Evolutionary conservation across 2,888 invertebrate species (phyloP), one percentile per base, ranked within the genome.

Genomic region (Argyresthia goedartella): DNA sequence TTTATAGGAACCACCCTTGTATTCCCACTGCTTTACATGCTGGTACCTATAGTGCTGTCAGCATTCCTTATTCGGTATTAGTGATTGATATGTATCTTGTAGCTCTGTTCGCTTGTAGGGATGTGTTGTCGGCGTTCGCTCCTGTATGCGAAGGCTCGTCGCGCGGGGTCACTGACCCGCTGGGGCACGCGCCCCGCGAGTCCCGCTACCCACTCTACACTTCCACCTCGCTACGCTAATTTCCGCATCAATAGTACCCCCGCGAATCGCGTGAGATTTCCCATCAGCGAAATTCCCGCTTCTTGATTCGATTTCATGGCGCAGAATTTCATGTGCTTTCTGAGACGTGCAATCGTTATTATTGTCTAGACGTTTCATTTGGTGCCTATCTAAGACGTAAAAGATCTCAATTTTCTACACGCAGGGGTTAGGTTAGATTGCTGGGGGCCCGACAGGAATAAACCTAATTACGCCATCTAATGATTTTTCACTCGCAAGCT

Each of bases 221-320:
- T 81, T 84, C 82, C 84, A 76, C 77, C 68, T 78, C 79, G 69
- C 81, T 78, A 76, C 81, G 78, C 79, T 82, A 76, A 81, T 82
- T 84, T 82, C 78, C 79, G 81, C 75, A 81, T 80, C n/a, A 82
- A 81, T 73, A 80, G 69, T 73, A 72, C 70, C 68, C n/a, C 36
- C 63, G 65, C 62, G 60, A 60, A 57, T 63, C 71, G 8, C 36
- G 36, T 9, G 36, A 7, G n/a, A n/a, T n/a, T n/a, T n/a, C n/a
- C n/a, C n/a, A n/a, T n/a, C n/a, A n/a, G n/a, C n/a, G n/a, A n/a
- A n/a, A n/a, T n/a, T n/a, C n/a, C n/a, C n/a, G n/a, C n/a, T n/a
- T n/a, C n/a, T n/a, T n/a, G n/a, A n/a, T n/a, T n/a, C n/a, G n/a
- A n/a, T n/a, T n/a, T n/a, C n/a, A n/a, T n/a, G n/a, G n/a, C n/a